These are phyloP conservation scores for Coracias cyanogaster DNA, from an alignment of 2,797 vertebrate species.

Conservation along the genomic window DNA sequence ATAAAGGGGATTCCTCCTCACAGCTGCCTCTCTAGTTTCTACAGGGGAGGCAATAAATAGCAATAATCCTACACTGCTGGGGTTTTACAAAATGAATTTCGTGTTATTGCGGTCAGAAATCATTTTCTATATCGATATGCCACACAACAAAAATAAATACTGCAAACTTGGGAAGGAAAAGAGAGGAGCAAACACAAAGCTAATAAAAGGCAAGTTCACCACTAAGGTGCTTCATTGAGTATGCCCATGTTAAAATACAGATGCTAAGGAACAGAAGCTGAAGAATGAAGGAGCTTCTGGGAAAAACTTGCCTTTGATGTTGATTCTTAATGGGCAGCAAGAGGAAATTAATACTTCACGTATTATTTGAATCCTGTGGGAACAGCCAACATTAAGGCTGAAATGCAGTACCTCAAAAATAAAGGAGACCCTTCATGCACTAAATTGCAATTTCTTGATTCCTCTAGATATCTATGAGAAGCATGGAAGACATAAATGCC, in stretches of 20 bases:
- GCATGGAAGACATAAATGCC: not conserved
- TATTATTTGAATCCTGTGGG: not conserved
- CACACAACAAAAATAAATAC: not conserved
- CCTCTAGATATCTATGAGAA: not conserved
- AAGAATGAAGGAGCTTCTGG: not conserved
- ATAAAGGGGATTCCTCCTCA: not conserved
- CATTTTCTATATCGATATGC: not conserved
- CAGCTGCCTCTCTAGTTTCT: not conserved
- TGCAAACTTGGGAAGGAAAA: not conserved
- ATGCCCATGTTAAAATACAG: fast-evolving
- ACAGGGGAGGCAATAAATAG: not conserved
- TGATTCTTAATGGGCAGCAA: no score
- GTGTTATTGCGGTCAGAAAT: not conserved
- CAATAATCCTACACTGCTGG: not conserved
- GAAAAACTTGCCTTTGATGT: not conserved
- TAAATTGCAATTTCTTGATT: not conserved
- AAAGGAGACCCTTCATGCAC: not conserved
- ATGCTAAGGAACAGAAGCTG: not conserved
- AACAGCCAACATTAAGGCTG: not conserved
- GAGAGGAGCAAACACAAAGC: not conserved
- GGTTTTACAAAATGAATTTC: not conserved
- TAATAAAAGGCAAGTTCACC: not conserved
- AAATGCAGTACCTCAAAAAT: not conserved
- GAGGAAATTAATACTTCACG: not conserved
- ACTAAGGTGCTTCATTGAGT: not conserved